A percentile compares a stretch with the other conserved stretches of the same genome.
Conservation (phyloP, 2,888 invertebrate species). For the Bombylius discolor region DNA sequence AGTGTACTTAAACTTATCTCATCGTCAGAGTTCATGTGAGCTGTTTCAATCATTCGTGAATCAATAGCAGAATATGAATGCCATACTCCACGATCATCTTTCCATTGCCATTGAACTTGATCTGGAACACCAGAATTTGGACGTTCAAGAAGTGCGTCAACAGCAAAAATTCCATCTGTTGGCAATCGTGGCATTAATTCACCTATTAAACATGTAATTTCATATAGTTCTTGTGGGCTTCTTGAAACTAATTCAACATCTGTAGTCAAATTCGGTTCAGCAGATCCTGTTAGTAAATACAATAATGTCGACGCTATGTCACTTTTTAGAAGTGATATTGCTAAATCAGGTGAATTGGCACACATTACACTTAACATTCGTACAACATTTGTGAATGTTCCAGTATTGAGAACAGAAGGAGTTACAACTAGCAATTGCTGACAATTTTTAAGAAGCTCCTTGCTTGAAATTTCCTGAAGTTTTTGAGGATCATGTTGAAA, state of each 20-base stretch:
- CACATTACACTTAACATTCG: conserved; percentile 95
- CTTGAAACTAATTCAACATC: conserved; percentile 79
- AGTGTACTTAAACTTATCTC: conserved; percentile 86
- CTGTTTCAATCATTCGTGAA: conserved; percentile 88
- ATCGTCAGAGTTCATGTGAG: conserved; percentile 86
- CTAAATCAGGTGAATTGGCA: conserved; percentile 85
- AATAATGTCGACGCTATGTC: conserved; percentile 93
- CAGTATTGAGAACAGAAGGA: conserved; percentile 88
- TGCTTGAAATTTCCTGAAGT: conserved; percentile 84
- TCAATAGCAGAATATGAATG: conserved; percentile 89
- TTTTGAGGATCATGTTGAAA: conserved; percentile 84
- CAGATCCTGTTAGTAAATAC: conserved; percentile 84
- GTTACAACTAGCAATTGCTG: conserved; percentile 86
- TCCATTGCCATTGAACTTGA: conserved; percentile 92
- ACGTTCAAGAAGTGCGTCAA: conserved; percentile 75
- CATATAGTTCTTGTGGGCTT: conserved; percentile 91
- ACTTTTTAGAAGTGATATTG: conserved; percentile 79
- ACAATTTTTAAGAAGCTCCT: conserved; percentile 76
- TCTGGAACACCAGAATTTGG: conserved; percentile 56
- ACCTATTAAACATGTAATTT: conserved; percentile 92
- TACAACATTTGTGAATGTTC: conserved; percentile 91
- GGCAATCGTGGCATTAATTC: conserved; percentile 96
- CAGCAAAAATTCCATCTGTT: conserved; percentile 86
- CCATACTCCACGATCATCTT: conserved; percentile 86
- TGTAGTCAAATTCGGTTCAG: conserved; percentile 38